Conservation (phyloP, 2,797 vertebrate genomes). For the Acrocephalus scirpaceus region DNA sequence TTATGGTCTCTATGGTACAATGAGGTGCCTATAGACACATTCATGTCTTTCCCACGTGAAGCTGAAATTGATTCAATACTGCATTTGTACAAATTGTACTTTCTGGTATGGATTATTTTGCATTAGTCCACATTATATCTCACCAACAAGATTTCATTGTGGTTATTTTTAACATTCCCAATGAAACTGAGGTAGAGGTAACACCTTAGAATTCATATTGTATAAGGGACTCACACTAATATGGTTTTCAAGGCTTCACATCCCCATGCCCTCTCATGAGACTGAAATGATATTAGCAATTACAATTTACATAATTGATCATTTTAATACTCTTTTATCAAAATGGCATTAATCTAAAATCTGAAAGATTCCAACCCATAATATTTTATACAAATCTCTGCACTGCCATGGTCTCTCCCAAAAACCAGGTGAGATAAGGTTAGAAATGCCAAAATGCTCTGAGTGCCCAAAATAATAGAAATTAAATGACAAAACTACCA, state of each 20-base stretch:
- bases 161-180: background rate
- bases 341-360: background rate
- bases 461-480: background rate
- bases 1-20: background rate
- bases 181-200: background rate
- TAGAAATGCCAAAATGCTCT: background rate
- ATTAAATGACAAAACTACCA: background rate
- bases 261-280: background rate
- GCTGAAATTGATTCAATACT: conserved; percentile 35
- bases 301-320: background rate
- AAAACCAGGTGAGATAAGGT: background rate
- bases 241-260: background rate
- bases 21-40: background rate
- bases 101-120: background rate
- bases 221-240: background rate
- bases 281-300: background rate
- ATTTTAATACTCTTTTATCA: background rate
- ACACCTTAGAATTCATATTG: background rate
- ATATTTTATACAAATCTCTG: background rate
- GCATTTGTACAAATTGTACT: conserved; percentile 5
- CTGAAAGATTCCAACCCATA: background rate
- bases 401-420: background rate
- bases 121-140: background rate
- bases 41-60: background rate
- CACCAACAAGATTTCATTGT: background rate